phyloP scores from a whole-genome alignment of 2,113 vertebrate species.

The Phoenicopterus ruber region DNA sequence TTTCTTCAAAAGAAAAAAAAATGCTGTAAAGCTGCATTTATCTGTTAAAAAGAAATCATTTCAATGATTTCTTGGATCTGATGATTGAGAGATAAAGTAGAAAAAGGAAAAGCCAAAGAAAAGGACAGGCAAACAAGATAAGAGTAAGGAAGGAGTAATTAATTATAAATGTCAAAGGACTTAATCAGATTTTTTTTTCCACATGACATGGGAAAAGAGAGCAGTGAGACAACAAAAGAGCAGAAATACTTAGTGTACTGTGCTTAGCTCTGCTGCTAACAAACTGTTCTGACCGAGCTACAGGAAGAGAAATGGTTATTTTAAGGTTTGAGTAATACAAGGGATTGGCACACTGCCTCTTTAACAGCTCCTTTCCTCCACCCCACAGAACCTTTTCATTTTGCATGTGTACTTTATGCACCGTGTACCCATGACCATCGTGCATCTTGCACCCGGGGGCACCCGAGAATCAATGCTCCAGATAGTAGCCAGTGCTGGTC shows the following conservation, averaged over 20 bases:
- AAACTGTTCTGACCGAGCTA: background rate
- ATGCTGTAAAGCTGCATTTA: background rate
- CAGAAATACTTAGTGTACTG: slow-evolving; percentile 3
- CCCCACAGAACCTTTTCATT: background rate
- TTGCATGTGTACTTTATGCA: background rate
- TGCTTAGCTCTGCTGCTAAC: background rate
- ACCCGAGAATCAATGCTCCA: background rate
- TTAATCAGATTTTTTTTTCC: slow-evolving; percentile 29
- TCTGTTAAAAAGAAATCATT: background rate
- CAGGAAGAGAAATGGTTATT: background rate
- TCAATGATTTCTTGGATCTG: slow-evolving; percentile 19
- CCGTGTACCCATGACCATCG: background rate
- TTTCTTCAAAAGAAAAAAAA: background rate
- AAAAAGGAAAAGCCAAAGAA: background rate
- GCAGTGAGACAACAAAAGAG: slow-evolving; percentile 3
- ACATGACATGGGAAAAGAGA: background rate
- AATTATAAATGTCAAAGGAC: slow-evolving; percentile 22
- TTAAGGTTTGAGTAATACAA: background rate
- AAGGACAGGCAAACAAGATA: slow-evolving; percentile 7
- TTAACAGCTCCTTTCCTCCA: background rate
- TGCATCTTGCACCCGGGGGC: background rate
- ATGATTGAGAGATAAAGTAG: background rate
- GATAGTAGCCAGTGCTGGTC: background rate
- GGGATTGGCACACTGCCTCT: background rate
- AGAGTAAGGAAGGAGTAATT: slow-evolving; percentile 18